Conservation (phyloP, 2,113 vertebrate species). For the Brachyhypopomus gauderio region DNA sequence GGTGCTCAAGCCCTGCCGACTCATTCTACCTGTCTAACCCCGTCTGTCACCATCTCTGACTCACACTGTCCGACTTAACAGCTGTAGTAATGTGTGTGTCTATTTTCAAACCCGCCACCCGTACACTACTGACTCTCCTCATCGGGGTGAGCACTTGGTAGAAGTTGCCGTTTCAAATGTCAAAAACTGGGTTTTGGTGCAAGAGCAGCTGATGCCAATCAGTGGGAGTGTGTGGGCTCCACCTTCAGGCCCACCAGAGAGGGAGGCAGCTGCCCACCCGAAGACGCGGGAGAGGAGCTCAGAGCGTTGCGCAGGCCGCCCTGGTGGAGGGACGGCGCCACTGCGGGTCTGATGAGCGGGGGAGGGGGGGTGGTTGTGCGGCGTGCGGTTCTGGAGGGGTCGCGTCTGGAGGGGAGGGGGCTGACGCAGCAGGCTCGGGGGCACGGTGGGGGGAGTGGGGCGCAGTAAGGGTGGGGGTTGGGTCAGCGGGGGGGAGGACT, state of each 20-base stretch:
- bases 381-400: slow-evolving; percentile 79
- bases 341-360: slow-evolving; percentile 82
- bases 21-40: slow-evolving; percentile 17
- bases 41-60: neutral
- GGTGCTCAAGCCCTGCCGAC: neutral
- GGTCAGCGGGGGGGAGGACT: slow-evolving; percentile 75
- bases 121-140: neutral
- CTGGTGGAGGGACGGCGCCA: slow-evolving; percentile 64
- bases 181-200: slow-evolving; percentile 1
- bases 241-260: slow-evolving; percentile 79
- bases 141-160: slow-evolving; percentile 3
- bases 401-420: slow-evolving; percentile 87
- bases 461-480: slow-evolving; percentile 86
- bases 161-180: slow-evolving; percentile 11
- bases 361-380: slow-evolving; percentile 84
- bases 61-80: neutral
- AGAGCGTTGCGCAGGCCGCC: slow-evolving; percentile 63
- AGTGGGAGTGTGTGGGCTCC: slow-evolving; percentile 76
- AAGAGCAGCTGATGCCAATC: slow-evolving; percentile 20
- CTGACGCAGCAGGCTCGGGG: slow-evolving; percentile 83
- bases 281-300: slow-evolving; percentile 20
- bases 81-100: neutral
- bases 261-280: slow-evolving; percentile 74
- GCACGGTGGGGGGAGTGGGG: slow-evolving; percentile 80
- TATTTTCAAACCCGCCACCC: slow-evolving; percentile 12